phyloP scores from a whole-genome alignment of 2,113 vertebrate species.

The Melozone crissalis region DNA sequence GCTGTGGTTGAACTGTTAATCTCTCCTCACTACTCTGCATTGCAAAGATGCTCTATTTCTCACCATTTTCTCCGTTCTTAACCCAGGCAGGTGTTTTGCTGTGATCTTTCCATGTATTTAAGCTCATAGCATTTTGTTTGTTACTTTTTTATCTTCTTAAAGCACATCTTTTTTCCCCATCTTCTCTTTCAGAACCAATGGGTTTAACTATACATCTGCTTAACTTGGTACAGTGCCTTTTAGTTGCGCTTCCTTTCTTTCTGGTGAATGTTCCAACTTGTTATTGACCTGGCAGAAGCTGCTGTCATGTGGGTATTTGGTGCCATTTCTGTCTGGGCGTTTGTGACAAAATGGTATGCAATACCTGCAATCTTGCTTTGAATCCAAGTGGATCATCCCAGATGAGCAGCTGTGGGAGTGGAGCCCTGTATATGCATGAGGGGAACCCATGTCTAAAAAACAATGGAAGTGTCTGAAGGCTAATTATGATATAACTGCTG shows the following conservation, averaged over 20 bases:
- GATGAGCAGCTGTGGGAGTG: neutral
- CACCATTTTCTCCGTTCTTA: neutral
- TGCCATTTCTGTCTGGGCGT: neutral
- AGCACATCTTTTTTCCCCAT: neutral
- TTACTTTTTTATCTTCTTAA: neutral
- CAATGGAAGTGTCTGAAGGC: neutral
- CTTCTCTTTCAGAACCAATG: neutral
- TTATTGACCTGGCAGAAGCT: neutral
- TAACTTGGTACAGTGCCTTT: neutral
- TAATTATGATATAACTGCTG: neutral
- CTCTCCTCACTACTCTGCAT: neutral
- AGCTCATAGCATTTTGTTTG: neutral
- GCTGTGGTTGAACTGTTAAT: neutral
- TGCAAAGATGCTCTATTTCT: neutral
- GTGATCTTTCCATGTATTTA: neutral
- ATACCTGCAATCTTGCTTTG: neutral
- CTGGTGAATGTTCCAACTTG: neutral
- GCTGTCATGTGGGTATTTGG: neutral
- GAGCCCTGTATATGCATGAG: neutral
- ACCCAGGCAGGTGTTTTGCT: neutral
- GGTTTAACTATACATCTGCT: neutral
- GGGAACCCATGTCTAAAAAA: neutral
- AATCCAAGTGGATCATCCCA: fast-evolving
- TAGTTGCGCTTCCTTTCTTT: neutral
- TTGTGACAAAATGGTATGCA: neutral